Evolutionary conservation across 2,797 vertebrate genomes (phyloP), one percentile per base, ranked within the genome.

Genomic region (Taeniopygia guttata): DNA sequence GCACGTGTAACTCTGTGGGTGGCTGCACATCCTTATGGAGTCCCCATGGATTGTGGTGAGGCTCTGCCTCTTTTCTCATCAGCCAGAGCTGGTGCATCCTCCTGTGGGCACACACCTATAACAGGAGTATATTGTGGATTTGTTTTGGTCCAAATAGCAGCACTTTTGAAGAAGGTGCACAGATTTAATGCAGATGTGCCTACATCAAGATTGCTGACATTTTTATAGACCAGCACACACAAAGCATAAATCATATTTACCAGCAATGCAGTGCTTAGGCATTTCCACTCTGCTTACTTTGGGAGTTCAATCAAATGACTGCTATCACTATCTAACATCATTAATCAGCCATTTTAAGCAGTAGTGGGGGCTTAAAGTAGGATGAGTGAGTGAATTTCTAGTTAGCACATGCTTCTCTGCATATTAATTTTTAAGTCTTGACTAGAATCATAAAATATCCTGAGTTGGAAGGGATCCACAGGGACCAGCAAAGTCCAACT

Each of bases 61-160:
- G 25, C 67, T 15, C 51, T 74, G 64, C 48, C 59, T 14, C 15
- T 8, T 10, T 19, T 16, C n/a, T n/a, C 12, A 22, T 3, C 76
- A 54, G 59, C 25, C 76, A 6, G 17, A 21, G 42, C 40, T 49
- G 68, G 4, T 5, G 15, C 29, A 7, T 2, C 26, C 64, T 59
- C 29, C 26, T 38, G 46, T 18, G 32, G 23, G 21, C 72, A 21
- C 51, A 22, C 27, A 54, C 29, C 40, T 16, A 0, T 1, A 14
- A 27, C 8, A 49, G 8, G 32, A 62, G 46, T 12, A 22, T 2
- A 1, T 18, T 2, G 22, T 3, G 30, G n/a, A 3, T 8, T 36
- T 23, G 5, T 12, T 67, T 22, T 16, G 30, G 26, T 18, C n/a
- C 62, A 42, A 68, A 80, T 0, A 38, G 58, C 55, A 83, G 63